Percentiles rank a stretch among this genome's conserved stretches.
phyloP scores from a whole-genome alignment of 2,888 invertebrate genomes.

The Hirtodrosophila trivittata region DNA sequence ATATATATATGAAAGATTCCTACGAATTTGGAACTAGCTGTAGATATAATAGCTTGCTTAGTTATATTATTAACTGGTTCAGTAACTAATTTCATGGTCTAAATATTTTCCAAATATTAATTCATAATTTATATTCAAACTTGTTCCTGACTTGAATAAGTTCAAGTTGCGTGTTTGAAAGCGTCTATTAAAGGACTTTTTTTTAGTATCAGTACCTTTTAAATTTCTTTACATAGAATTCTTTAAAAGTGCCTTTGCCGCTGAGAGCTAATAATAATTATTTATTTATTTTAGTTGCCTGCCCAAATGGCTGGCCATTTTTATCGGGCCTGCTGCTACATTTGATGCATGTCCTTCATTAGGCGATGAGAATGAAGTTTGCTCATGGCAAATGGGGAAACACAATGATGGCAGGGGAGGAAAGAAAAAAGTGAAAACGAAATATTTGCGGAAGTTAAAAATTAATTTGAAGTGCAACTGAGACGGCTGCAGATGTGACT shows the following conservation, averaged over 20 bases:
- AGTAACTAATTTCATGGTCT: too few species aligned
- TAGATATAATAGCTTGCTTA: too few species aligned
- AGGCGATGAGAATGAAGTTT: slow-evolving; percentile 36
- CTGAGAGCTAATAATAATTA: slow-evolving; percentile 62
- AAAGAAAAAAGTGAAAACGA: slow-evolving; percentile 12
- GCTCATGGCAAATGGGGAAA: slow-evolving; percentile 51
- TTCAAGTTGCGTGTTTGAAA: too few species aligned
- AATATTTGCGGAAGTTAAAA: slow-evolving; percentile 76
- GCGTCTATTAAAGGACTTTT: too few species aligned
- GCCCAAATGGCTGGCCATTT: slow-evolving; percentile 42
- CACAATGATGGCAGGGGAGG: background rate
- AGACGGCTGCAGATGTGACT: slow-evolving; percentile 53
- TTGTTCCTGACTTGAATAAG: too few species aligned
- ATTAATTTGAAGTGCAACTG: slow-evolving; percentile 71
- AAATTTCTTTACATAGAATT: slow-evolving; percentile 13
- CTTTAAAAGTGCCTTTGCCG: slow-evolving; percentile 17
- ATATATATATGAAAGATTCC: too few species aligned
- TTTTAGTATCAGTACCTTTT: slow-evolving; percentile 6
- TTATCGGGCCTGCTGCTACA: slow-evolving; percentile 49
- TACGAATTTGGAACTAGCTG: too few species aligned
- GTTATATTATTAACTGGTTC: too few species aligned
- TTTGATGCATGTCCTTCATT: slow-evolving; percentile 74
- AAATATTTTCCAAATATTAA: too few species aligned
- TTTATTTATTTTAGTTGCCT: slow-evolving; percentile 63
- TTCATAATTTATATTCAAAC: too few species aligned